Evolutionary conservation across 2,113 vertebrate species (phyloP).

Genomic region (Propithecus coquereli): DNA sequence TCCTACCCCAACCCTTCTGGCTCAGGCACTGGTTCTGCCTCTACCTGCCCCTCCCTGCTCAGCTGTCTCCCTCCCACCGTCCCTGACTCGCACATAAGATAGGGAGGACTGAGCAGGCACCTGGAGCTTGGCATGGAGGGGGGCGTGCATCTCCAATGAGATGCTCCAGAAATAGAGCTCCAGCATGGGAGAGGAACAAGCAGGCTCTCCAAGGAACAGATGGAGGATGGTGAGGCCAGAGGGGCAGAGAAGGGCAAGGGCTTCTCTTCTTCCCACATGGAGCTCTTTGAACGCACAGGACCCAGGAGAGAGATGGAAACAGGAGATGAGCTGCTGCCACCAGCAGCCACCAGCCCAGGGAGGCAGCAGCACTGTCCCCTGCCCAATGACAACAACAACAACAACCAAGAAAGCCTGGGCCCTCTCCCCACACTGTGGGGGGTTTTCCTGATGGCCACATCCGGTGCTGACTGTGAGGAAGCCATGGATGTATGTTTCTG

Average conservation of each 20-base stretch:
- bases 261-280: not conserved
- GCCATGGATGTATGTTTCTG: slow-evolving; percentile 52
- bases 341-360: not conserved
- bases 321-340: not conserved
- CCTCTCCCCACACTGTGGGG: not conserved
- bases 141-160: slow-evolving; percentile 57
- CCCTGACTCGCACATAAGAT: slow-evolving; percentile 39
- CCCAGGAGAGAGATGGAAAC: not conserved
- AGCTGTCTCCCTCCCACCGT: slow-evolving; percentile 65
- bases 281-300: slow-evolving; percentile 23
- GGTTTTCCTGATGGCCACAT: slow-evolving; percentile 26
- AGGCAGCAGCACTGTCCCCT: not conserved
- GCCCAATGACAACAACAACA: not conserved
- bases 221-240: not conserved
- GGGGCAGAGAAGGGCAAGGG: not conserved
- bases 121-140: slow-evolving; percentile 35
- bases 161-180: slow-evolving; percentile 67
- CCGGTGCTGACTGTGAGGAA: not conserved
- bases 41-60: not conserved
- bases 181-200: slow-evolving; percentile 29
- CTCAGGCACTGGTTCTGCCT: not conserved
- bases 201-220: slow-evolving; percentile 22
- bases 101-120: slow-evolving; percentile 17
- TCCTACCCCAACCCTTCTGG: not conserved
- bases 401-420: not conserved